These are phyloP conservation scores for Leptodirus hochenwartii DNA, from an alignment of 2,888 invertebrate genomes.

Conservation along the genomic window DNA sequence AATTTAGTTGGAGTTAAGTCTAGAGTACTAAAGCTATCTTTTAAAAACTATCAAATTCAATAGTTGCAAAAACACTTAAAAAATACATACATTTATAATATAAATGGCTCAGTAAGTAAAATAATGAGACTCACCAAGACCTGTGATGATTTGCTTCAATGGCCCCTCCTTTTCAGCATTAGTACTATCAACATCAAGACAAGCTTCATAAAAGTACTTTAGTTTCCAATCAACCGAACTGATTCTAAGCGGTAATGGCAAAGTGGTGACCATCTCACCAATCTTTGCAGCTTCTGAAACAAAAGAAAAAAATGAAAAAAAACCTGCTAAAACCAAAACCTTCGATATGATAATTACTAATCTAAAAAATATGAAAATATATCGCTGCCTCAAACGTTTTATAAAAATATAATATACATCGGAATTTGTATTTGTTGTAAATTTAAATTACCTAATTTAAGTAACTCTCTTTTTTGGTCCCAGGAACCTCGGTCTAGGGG, in stretches of 20 bases:
- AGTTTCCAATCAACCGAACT: conserved; percentile 34
- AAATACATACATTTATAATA: too few species aligned
- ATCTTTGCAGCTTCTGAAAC: conserved; percentile 28
- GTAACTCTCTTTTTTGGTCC: conserved; percentile 26
- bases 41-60: too few species aligned
- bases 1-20: too few species aligned
- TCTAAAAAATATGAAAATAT: too few species aligned
- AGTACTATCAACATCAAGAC: conserved; percentile 31
- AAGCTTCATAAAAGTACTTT: conserved; percentile 38
- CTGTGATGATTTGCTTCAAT: conserved; percentile 26
- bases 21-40: too few species aligned
- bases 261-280: conserved; percentile 28
- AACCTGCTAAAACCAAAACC: too few species aligned
- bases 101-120: too few species aligned
- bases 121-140: conserved; percentile 27
- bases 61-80: too few species aligned
- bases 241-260: conserved; percentile 26
- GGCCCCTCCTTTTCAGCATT: conserved; percentile 28
- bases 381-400: too few species aligned
- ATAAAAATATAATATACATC: too few species aligned
- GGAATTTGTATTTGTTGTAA: background rate
- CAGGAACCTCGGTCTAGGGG: conserved; percentile 28
- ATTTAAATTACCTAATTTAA: conserved; percentile 23
- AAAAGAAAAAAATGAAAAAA: conserved; percentile 11
- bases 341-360: too few species aligned